Base-by-base conservation (phyloP, 2,113 vertebrate species). In the Pedetes capensis region DNA sequence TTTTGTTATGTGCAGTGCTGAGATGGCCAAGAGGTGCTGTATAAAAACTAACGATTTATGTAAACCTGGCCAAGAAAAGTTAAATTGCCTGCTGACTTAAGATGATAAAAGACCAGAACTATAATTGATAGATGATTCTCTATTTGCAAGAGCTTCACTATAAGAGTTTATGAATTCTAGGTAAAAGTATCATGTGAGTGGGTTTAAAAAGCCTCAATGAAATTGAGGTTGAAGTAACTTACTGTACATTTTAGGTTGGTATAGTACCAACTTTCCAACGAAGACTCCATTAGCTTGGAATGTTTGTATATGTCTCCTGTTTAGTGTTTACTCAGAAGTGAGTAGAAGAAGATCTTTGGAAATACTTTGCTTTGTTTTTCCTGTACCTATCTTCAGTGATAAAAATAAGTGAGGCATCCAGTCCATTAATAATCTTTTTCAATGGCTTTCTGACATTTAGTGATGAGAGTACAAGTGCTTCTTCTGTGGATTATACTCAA, bases 61-160 rank as follows among this genome's bases (percentile, higher is more conserved):
- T 80, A 92, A 80, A 17, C 49, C 20, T 42, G 39, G 57, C 3
- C 32, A 87, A 87, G 34, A 20, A 75, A 95, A 66, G 23, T 47
- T 74, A 88, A 93, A 92, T 44, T 79, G 3, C 5, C 29, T 91
- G 5, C 17, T 61, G 37, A 89, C 6, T 89, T 95, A 83, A 22
- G 59, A 63, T 49, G 22, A 47, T 32, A 72, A 49, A 74, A 66
- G 27, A 61, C 47, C 9, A 71, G 92, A 88, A 87, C 47, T 39
- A 68, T 76, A 39, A 89, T 66, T 12, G 37, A 75, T 69, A 5
- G 27, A n/a, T 53, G 47, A 22, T 42, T 86, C 84, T 85, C 27
- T 75, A 84, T 91, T 93, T 87, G 49, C 34, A 79, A 78, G n/a
- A 83, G 22, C 83, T 53, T 78, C 37, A 61, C n/a, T 89, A n/a